Percentiles rank a stretch among this genome's conserved stretches.
Conservation (phyloP, 2,888 invertebrate genomes). For the Dicyrtomina minuta region DNA sequence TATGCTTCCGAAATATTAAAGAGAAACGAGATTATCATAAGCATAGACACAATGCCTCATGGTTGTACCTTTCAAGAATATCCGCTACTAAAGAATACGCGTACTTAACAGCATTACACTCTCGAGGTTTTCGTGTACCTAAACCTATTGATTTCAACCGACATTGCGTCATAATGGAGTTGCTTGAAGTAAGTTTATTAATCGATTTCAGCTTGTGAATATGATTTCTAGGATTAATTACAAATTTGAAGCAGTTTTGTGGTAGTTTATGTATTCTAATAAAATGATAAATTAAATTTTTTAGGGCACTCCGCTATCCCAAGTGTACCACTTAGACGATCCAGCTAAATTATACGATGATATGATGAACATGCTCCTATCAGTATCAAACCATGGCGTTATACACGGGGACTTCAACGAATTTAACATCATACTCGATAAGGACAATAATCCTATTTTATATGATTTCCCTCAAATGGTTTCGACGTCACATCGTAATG, state of each 20-base stretch:
- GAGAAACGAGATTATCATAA: constrained; percentile 96
- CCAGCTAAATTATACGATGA: constrained; percentile 83
- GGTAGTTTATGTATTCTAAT: not conserved
- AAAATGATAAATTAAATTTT: constrained; percentile 3
- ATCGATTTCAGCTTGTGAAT: not conserved
- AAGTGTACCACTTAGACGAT: constrained; percentile 67
- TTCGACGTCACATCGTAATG: constrained; percentile 88
- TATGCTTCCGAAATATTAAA: constrained; percentile 93
- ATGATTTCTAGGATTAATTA: not conserved
- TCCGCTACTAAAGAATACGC: constrained; percentile 98
- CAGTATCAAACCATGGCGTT: constrained; percentile 89
- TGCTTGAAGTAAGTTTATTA: constrained; percentile 65
- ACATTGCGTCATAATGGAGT: constrained; percentile 95
- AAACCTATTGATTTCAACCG: constrained; percentile 88
- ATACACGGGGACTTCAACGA: constrained; percentile 99
- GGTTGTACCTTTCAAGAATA: constrained; percentile 94
- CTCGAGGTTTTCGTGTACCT: constrained; percentile 90
- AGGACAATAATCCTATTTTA: constrained; percentile 76
- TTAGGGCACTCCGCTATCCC: constrained; percentile 55
- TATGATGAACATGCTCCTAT: constrained; percentile 88
- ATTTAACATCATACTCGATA: constrained; percentile 90
- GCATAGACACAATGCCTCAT: constrained; percentile 82
- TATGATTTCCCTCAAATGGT: constrained; percentile 99
- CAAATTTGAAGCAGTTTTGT: not conserved
- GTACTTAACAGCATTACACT: constrained; percentile 91